These are phyloP conservation scores for Eledona agricola DNA, from an alignment of 2,888 invertebrate genomes.

Conservation along the genomic window DNA sequence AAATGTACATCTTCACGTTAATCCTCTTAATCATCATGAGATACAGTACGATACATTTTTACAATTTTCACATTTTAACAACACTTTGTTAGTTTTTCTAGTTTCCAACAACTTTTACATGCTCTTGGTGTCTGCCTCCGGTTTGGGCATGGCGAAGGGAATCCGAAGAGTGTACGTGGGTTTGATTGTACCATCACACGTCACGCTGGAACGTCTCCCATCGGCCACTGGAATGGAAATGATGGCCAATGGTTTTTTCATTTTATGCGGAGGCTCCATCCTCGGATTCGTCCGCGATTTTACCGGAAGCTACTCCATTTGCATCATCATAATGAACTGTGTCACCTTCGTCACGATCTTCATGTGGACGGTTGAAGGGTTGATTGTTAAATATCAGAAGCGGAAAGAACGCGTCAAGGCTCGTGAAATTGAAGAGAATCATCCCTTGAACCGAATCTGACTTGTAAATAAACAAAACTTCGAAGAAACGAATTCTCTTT, in stretches of 20 bases:
- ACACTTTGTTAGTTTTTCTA: slow-evolving; percentile 36
- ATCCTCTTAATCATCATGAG: slow-evolving; percentile 68
- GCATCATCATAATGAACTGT: slow-evolving; percentile 69
- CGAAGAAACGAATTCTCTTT: too few relatives aligned
- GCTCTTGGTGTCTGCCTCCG: slow-evolving; percentile 63
- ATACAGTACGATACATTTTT: slow-evolving; percentile 66
- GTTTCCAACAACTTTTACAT: slow-evolving; percentile 34
- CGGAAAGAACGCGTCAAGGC: too few relatives aligned
- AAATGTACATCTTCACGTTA: slow-evolving; percentile 72
- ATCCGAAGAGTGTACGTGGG: slow-evolving; percentile 75
- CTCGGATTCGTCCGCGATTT: slow-evolving; percentile 70
- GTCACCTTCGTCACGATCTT: slow-evolving; percentile 68
- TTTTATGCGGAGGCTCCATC: slow-evolving; percentile 69
- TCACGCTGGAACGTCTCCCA: slow-evolving; percentile 72
- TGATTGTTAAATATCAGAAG: slow-evolving; percentile 11
- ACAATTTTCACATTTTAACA: neutral
- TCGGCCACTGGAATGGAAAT: slow-evolving; percentile 77
- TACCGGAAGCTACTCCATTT: slow-evolving; percentile 69
- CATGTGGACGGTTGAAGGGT: slow-evolving; percentile 67
- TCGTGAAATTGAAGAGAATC: too few relatives aligned
- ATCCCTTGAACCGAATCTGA: too few relatives aligned
- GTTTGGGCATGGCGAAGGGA: slow-evolving; percentile 75
- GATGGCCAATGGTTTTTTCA: slow-evolving; percentile 72
- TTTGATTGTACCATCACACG: slow-evolving; percentile 73
- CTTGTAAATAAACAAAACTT: too few relatives aligned